These are phyloP conservation scores for Ispidina picta DNA, from an alignment of 2,797 vertebrate genomes.

Conservation along the genomic window DNA sequence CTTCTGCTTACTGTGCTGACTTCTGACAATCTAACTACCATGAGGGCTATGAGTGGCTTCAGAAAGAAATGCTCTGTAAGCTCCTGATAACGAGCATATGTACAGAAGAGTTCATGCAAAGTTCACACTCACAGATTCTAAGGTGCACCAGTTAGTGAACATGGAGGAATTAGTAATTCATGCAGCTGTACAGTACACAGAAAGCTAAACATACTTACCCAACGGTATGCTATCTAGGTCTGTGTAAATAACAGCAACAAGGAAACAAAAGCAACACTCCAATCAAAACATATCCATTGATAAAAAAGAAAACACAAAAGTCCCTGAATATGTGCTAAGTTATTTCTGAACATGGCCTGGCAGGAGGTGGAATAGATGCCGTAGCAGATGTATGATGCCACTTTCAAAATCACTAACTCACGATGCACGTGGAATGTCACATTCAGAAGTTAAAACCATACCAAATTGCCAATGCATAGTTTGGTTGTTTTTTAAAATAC, in stretches of 20 bases:
- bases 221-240: conserved; percentile 94
- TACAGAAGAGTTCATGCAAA: conserved; percentile 78
- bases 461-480: neutral
- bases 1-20: conserved; percentile 30
- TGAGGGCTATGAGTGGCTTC: neutral
- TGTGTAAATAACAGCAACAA: conserved; percentile 91
- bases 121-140: conserved; percentile 63
- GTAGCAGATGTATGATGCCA: conserved; percentile 37
- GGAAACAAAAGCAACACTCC: conserved; percentile 91
- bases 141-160: conserved; percentile 80
- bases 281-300: conserved; percentile 88
- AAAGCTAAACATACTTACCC: conserved; percentile 92
- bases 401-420: neutral
- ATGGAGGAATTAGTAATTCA: conserved; percentile 81
- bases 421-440: neutral
- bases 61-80: conserved; percentile 23
- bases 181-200: conserved; percentile 80
- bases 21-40: neutral
- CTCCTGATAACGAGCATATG: conserved; percentile 42
- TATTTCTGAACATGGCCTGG: conserved; percentile 47
- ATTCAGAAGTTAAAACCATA: neutral
- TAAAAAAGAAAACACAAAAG: conserved; percentile 66
- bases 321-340: conserved; percentile 39
- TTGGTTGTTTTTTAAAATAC: neutral
- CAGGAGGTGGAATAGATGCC: conserved; percentile 78